These are phyloP conservation scores for Cyanistes caeruleus DNA, from an alignment of 2,113 vertebrate species.

Conservation along the genomic window DNA sequence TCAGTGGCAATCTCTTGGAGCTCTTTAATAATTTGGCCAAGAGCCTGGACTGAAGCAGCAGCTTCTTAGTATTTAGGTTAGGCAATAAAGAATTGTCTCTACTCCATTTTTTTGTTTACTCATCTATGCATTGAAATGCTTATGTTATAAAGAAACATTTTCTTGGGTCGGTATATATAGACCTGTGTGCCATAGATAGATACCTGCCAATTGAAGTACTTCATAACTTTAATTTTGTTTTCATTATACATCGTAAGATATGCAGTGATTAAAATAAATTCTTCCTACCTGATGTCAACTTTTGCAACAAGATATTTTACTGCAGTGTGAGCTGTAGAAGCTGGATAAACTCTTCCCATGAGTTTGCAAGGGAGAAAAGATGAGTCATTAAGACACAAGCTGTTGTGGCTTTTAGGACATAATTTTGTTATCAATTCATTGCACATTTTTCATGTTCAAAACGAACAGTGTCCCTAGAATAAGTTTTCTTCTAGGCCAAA, in stretches of 20 bases:
- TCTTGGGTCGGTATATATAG: background rate
- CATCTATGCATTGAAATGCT: background rate
- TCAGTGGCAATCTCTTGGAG: background rate
- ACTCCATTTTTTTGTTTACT: background rate
- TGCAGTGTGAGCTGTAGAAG: background rate
- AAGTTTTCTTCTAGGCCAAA: background rate
- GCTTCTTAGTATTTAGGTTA: background rate
- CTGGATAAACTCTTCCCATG: background rate
- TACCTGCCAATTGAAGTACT: background rate
- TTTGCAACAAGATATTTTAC: background rate
- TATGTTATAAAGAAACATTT: background rate
- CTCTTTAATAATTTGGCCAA: background rate
- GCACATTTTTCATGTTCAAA: background rate
- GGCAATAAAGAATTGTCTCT: background rate
- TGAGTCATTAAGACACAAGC: constrained; percentile 28
- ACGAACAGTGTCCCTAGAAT: background rate
- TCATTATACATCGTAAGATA: background rate
- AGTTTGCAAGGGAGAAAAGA: background rate
- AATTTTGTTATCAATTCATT: constrained; percentile 42
- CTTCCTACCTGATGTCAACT: background rate
- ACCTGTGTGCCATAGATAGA: background rate
- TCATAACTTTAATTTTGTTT: background rate
- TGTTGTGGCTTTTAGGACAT: background rate
- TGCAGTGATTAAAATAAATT: background rate
- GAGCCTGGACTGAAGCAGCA: background rate